These are phyloP conservation scores for Synanceia verrucosa DNA, from an alignment of 2,797 vertebrate genomes.

Conservation along the genomic window DNA sequence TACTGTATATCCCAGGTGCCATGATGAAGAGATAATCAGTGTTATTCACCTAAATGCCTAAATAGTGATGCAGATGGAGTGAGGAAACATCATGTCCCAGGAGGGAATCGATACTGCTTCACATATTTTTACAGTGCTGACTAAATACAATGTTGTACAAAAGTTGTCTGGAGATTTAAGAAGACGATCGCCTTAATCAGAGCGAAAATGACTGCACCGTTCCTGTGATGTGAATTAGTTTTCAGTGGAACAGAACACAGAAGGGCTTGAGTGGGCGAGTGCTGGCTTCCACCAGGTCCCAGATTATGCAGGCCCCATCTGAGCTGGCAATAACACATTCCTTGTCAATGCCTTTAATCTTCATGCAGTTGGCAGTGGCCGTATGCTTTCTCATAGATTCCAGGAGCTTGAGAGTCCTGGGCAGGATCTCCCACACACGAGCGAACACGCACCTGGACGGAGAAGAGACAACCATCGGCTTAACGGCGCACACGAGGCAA, in stretches of 20 bases:
- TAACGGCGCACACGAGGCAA: constrained; percentile 42
- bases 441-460: constrained; percentile 57
- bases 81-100: constrained; percentile 20
- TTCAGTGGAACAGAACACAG: constrained; percentile 51
- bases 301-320: constrained; percentile 75
- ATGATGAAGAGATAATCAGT: constrained; percentile 36
- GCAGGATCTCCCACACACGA: constrained; percentile 78
- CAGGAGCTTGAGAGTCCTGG: constrained; percentile 71
- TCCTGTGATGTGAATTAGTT: constrained; percentile 32
- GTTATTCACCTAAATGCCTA: constrained; percentile 33
- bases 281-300: constrained; percentile 83
- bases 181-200: constrained; percentile 13
- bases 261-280: constrained; percentile 63
- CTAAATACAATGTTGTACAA: constrained; percentile 15
- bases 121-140: constrained; percentile 28
- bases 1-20: too few relatives aligned
- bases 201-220: constrained; percentile 24
- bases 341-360: constrained; percentile 81
- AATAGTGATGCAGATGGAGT: neutral
- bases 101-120: constrained; percentile 47
- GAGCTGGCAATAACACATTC: constrained; percentile 86
- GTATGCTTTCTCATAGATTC: constrained; percentile 81
- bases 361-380: constrained; percentile 81
- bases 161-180: constrained; percentile 24
- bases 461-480: constrained; percentile 57